Evolutionary conservation across 2,888 invertebrate genomes (phyloP), one percentile per base, ranked within the genome.

Genomic region (Lepidochitona cinerea): DNA sequence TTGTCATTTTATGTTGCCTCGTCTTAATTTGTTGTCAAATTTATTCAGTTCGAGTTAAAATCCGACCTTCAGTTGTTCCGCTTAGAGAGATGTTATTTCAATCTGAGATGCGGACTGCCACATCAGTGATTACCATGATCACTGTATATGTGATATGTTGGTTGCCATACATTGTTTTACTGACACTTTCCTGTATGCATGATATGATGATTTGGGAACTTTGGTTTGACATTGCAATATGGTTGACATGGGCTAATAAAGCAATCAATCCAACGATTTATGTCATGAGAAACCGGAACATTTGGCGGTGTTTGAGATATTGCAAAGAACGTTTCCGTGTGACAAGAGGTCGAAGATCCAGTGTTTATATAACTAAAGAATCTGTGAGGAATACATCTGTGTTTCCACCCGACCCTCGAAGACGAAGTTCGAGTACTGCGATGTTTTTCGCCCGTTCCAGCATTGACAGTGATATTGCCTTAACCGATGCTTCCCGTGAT

Each of bases 51-150:
- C 32, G 37, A 29, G 35, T 23, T 18, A 53, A 65, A 32, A 71
- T 71, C 5, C 29, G 71, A 33, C 71, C 71, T 18, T 36, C 71
- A 1, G 33, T 53, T 5, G 54, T 37, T 23, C 64, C 53, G 36
- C 29, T 33, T 26, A 52, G 33, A 32, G 32, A 54, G 9, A 7
- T 71, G 29, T 33, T 71, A 23, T 71, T 71, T 41, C 59, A 64
- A 6, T n/a, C 54, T 3, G 71, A 71, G 37, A 71, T 71, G 65
- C 6, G 71, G 37, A 71, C 71, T 36, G 71, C 71, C 18, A 64
- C 37, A 2, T 64, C 71, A 6, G 71, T 71, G 29, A n/a, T 71
- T 6, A 65, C 65, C 12, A 71, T 71, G 64, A 64, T 71, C 1
- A 26, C 64, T 6, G 23, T 71, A 12, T 29, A 54, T n/a, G 32